Base-by-base conservation (phyloP, 1,140 invertebrate species). In the Tetranychus urticae region DNA sequence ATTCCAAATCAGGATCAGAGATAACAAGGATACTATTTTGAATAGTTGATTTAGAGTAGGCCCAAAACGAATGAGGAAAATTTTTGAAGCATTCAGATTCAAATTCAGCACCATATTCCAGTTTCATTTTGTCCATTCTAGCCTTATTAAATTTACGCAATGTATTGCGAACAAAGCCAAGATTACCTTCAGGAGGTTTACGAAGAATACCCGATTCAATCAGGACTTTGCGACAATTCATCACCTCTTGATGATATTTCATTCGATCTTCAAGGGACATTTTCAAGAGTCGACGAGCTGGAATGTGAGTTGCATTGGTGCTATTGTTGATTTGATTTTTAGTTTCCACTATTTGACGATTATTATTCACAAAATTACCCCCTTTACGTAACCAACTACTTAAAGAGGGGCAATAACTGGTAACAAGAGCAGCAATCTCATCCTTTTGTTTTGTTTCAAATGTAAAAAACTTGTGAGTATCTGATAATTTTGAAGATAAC, bases 401-500 rank as follows among this genome's bases (percentile, higher is more conserved):
- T 37, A 64, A 56, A 37, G 33, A 48, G 7, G 63, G 63, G 31
- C 50, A 89, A 70, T 94, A 94, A 48, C 87, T 88, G 2, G 88
- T 85, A 66, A 93, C 89, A 34, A 94, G 73, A 68, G 86, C 86
- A 5, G 88, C 89, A 62, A 92, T 89, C 75, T 92, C 88, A 61
- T 74, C 74, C 70, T 92, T 92, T 68, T 88, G 84, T 12, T 77
- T 70, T 1, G 88, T 90, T 71, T 93, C 89, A 69, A 94, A 90
- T 14, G 93, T 88, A 6, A 71, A 90, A 91, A 39, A 58, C 67
- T 87, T 86, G 75, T 82, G 83, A 52, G 78, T 78, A 67, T 78
- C 82, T 60, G 77, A 79, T 48, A 72, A 77, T 52, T 52, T 52
- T 8, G 50, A 31, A 46, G 81, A 73, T 59, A 81, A 65, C 63